Base-by-base conservation (phyloP, 1,140 invertebrate species). In the Pissodes strobi region DNA sequence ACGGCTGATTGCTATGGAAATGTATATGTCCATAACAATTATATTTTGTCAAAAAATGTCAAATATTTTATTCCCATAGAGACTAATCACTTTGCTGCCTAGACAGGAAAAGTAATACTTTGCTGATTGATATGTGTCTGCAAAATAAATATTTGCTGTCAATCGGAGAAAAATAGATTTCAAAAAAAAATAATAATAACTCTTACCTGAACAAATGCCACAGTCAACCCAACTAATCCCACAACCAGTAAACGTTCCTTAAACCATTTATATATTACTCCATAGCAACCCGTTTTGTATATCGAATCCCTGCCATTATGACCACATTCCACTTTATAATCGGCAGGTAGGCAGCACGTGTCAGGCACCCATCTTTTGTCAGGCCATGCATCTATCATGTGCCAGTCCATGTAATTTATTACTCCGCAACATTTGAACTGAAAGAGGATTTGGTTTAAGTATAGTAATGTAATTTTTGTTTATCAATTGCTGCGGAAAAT, bases 391-490 rank as follows among this genome's bases (percentile, higher is more conserved):
- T 85, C 81, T n/a, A 91, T 88, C 68, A 88, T 83, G 76, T 87
- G 92, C 92, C 92, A 95, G 73, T 95, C 92, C 51, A 86, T 86
- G 72, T 91, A 90, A 23, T 87, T 87, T 39, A 86, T 82, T 0
- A 94, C 89, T n/a, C 92, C 92, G 76, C 92, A 95, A 72, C 92
- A 95, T 51, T 88, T 83, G 62, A 93, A 87, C 90, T 93, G 67
- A 61, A 78, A 76, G 63, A 46, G 65, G 67, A 73, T 45, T 22
- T 13, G n/a, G n/a, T n/a, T n/a, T n/a, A n/a, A n/a, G n/a, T n/a
- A n/a, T n/a, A n/a, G n/a, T n/a, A n/a, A n/a, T n/a, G n/a, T n/a
- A n/a, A n/a, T n/a, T n/a, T n/a, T n/a, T n/a, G n/a, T n/a, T n/a
- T n/a, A n/a, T n/a, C n/a, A n/a, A n/a, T n/a, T n/a, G n/a, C n/a